Percentiles rank a stretch among this genome's conserved stretches.
Conservation (phyloP, 2,888 invertebrate species). For the Andrena flavipes region DNA sequence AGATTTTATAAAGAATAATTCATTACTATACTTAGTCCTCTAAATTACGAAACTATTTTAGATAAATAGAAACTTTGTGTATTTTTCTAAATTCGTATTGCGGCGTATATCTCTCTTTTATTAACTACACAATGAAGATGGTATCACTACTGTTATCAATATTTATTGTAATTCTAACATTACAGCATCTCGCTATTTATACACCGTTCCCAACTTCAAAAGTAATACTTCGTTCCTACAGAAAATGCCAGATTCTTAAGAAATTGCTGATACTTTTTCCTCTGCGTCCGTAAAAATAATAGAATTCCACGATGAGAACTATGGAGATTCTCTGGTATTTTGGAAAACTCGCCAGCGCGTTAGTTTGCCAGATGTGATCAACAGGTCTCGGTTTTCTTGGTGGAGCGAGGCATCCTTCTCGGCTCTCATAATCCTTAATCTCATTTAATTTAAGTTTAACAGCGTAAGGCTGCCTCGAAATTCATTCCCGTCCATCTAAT, state of each 20-base stretch:
- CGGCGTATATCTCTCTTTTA: too few species aligned
- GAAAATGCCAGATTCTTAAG: too few species aligned
- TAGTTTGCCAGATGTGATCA: slow-evolving; percentile 30
- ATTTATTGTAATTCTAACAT: too few species aligned
- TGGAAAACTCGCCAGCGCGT: background rate
- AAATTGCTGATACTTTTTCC: background rate
- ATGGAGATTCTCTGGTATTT: background rate
- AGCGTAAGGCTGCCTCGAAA: slow-evolving; percentile 28
- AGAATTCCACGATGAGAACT: background rate
- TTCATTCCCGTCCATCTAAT: slow-evolving; percentile 43
- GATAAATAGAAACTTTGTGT: too few species aligned
- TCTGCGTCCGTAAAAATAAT: background rate
- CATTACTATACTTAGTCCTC: background rate
- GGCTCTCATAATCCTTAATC: slow-evolving; percentile 48
- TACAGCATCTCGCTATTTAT: background rate
- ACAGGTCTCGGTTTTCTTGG: slow-evolving; percentile 41
- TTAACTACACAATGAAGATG: too few species aligned
- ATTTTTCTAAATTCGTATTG: too few species aligned
- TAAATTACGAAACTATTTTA: background rate
- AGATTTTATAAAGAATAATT: too few species aligned
- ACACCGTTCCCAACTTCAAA: background rate
- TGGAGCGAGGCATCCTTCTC: background rate
- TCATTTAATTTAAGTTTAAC: slow-evolving; percentile 35
- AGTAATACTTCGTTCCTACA: background rate
- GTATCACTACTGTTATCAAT: too few species aligned